Percentiles rank a stretch among this genome's conserved stretches.
Conservation (phyloP, 2,888 invertebrate genomes). For the Operophtera brumata region DNA sequence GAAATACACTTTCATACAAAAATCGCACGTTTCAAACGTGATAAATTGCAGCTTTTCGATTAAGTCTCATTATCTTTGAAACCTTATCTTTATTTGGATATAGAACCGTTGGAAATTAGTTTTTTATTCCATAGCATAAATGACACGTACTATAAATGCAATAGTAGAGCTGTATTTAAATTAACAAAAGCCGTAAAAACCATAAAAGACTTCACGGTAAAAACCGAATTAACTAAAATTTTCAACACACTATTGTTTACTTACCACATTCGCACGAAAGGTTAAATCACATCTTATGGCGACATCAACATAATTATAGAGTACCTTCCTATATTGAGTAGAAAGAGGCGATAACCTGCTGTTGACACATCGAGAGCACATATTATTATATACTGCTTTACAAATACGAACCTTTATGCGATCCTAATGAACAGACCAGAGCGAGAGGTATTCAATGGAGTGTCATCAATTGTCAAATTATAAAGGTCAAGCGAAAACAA, state of each 20-base stretch:
- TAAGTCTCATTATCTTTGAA: constrained; percentile 1
- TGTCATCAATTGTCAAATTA: constrained; percentile 36
- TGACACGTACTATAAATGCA: constrained; percentile 13
- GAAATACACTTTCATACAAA: constrained; percentile 16
- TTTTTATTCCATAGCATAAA: constrained; percentile 1
- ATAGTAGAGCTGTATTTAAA: constrained; percentile 1
- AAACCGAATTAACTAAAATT: constrained; percentile 10
- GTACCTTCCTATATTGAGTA: constrained; percentile 13
- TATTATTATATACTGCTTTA: not conserved
- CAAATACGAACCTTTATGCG: constrained; percentile 6
- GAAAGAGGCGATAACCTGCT: constrained; percentile 3
- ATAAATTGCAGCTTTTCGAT: constrained; percentile 8
- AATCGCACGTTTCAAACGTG: constrained; percentile 28
- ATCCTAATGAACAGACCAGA: constrained; percentile 35
- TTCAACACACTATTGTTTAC: constrained; percentile 26
- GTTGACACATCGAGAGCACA: not conserved
- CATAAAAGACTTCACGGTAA: not conserved
- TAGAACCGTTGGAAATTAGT: constrained; percentile 3
- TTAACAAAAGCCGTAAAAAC: not conserved
- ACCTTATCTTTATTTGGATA: constrained; percentile 13
- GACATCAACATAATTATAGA: constrained; percentile 13
- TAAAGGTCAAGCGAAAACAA: constrained; percentile 43
- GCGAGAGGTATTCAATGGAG: constrained; percentile 33
- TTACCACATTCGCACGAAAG: constrained; percentile 24
- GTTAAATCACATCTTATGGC: constrained; percentile 13